These are phyloP conservation scores for Mesaphorura yosii DNA, from an alignment of 1,140 invertebrate genomes.

Conservation along the genomic window DNA sequence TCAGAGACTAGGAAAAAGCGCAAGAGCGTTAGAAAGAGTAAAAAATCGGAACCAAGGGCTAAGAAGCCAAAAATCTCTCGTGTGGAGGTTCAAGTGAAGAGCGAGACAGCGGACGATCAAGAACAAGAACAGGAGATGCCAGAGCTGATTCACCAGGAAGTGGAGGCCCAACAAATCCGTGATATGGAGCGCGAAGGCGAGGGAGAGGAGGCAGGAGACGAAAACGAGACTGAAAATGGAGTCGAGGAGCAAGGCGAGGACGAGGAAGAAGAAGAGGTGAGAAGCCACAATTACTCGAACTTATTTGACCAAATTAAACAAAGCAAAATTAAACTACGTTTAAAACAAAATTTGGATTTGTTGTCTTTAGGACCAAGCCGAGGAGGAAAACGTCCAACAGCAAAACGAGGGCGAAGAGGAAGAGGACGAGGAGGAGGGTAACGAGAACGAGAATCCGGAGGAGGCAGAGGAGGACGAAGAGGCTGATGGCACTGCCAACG, in stretches of 20 bases:
- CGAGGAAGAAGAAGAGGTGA: not conserved
- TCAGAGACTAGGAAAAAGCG: no score
- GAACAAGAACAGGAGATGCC: conserved; percentile 1
- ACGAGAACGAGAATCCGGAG: conserved; percentile 5
- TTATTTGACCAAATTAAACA: no score
- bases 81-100: conserved; percentile 4
- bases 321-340: no score
- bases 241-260: conserved; percentile 5
- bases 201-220: conserved; percentile 3
- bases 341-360: no score
- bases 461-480: conserved; percentile 9
- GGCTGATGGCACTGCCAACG: not conserved
- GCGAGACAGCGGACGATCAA: conserved; percentile 1
- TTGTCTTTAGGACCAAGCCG: no score
- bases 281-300: not conserved
- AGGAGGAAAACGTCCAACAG: no score
- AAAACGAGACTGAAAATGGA: conserved; percentile 1
- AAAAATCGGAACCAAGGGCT: no score
- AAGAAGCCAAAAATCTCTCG: no score
- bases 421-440: conserved; percentile 11
- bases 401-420: no score
- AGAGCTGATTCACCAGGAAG: not conserved
- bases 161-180: not conserved
- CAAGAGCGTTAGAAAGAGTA: no score
- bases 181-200: not conserved